phyloP scores from a whole-genome alignment of 2,113 vertebrate species.

The Tinamus guttatus region DNA sequence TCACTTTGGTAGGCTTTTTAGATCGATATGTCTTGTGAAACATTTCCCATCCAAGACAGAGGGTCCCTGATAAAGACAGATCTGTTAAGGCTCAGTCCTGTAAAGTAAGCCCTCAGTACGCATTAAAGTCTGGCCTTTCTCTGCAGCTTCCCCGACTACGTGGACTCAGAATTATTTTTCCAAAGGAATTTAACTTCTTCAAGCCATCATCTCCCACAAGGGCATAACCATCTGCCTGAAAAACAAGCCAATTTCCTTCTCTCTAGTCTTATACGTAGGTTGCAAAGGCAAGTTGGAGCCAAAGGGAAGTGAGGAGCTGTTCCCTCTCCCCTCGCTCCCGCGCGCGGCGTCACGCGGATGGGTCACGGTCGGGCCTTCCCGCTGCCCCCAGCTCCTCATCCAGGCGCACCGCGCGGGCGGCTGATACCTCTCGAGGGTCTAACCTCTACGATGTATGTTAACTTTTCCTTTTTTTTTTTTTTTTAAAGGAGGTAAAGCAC shows the following conservation, averaged over 20 bases:
- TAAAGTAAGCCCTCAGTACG: not conserved
- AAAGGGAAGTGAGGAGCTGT: not conserved
- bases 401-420: not conserved
- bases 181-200: not conserved
- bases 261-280: not conserved
- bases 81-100: not conserved
- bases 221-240: not conserved
- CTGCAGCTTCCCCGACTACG: not conserved
- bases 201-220: not conserved
- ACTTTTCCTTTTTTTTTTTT: not conserved
- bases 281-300: not conserved
- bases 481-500: not conserved
- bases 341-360: not conserved
- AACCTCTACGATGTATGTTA: not conserved
- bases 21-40: not conserved
- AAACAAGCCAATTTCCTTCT: not conserved
- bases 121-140: not conserved
- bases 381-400: not conserved
- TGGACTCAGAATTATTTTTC: not conserved
- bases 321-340: not conserved
- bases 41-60: not conserved
- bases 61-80: not conserved
- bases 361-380: not conserved
- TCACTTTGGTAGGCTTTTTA: not conserved
- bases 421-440: not conserved